phyloP scores from a whole-genome alignment of 2,113 vertebrate genomes.

The Geococcyx californianus region DNA sequence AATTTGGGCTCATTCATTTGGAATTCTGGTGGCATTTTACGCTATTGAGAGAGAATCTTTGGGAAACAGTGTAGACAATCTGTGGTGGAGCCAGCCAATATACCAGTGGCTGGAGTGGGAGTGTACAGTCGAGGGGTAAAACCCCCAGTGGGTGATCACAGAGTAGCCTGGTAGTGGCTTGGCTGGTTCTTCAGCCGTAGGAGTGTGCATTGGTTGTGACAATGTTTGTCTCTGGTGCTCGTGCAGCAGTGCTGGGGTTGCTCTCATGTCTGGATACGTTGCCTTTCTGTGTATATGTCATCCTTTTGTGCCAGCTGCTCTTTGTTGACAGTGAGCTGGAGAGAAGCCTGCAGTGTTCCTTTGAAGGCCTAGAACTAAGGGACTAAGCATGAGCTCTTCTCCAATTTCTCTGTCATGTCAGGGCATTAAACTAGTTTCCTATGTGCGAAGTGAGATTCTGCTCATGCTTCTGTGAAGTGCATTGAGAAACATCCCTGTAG shows the following conservation, averaged over 20 bases:
- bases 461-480: not conserved
- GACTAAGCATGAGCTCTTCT: not conserved
- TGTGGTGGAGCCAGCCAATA: not conserved
- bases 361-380: not conserved
- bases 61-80: not conserved
- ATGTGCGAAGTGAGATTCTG: not conserved
- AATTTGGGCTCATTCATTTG: not conserved
- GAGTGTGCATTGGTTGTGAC: not conserved
- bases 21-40: not conserved
- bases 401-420: not conserved
- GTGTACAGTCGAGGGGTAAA: not conserved
- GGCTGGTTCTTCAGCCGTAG: not conserved
- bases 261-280: fast-evolving
- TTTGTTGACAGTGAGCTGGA: not conserved
- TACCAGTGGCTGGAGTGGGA: not conserved
- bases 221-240: fast-evolving
- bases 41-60: not conserved
- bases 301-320: not conserved
- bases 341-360: not conserved
- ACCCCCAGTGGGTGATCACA: not conserved
- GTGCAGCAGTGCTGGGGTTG: not conserved
- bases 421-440: not conserved
- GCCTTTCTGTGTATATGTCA: too few relatives aligned
- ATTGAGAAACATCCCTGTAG: not conserved
- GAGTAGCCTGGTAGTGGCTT: not conserved